Conservation (phyloP, 2,888 invertebrate genomes). For the Archips xylosteana region DNA sequence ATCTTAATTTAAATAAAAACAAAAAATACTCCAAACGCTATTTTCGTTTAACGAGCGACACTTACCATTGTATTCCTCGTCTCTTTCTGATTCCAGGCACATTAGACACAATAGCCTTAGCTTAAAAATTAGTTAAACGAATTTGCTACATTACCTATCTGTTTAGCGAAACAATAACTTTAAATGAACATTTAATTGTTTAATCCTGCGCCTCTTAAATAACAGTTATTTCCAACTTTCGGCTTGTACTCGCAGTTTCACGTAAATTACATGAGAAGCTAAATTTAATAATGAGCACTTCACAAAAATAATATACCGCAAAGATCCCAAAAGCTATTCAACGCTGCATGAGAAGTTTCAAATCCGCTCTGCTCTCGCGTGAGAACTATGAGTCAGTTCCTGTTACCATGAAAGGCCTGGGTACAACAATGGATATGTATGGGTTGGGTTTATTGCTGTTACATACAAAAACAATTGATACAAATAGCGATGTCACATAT, state of each 20-base stretch:
- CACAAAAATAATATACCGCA: not conserved
- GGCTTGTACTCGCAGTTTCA: not conserved
- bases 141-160: too few relatives aligned
- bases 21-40: too few relatives aligned
- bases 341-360: not conserved
- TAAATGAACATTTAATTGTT: too few relatives aligned
- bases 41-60: too few relatives aligned
- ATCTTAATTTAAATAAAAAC: not conserved
- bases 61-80: too few relatives aligned
- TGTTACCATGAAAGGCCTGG: not conserved
- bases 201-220: too few relatives aligned
- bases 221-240: not conserved
- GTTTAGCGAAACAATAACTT: too few relatives aligned
- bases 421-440: not conserved
- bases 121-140: too few relatives aligned
- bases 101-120: too few relatives aligned
- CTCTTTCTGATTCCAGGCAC: too few relatives aligned
- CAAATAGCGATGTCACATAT: not conserved
- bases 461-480: not conserved
- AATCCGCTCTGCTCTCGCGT: not conserved
- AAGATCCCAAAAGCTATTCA: not conserved
- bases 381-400: not conserved
- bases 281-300: not conserved
- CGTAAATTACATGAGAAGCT: not conserved
- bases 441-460: not conserved